These are phyloP conservation scores for Anableps anableps DNA, from an alignment of 2,797 vertebrate species.

Conservation along the genomic window DNA sequence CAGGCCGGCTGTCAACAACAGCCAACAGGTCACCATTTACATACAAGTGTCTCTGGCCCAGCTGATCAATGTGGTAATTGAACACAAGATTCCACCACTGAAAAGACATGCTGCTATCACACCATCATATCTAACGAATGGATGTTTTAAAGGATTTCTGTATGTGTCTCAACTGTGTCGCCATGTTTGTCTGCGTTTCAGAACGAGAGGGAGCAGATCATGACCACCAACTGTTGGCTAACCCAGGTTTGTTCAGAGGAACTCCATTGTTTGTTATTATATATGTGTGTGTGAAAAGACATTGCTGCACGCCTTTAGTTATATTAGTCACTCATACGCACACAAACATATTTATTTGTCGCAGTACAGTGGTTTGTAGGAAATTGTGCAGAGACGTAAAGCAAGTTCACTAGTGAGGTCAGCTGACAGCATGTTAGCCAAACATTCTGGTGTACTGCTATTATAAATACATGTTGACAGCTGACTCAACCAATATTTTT, in stretches of 20 bases:
- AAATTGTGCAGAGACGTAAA: conserved; percentile 26
- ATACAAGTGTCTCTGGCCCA: conserved; percentile 85
- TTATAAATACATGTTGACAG: conserved; percentile 18
- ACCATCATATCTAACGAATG: background rate
- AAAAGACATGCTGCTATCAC: background rate
- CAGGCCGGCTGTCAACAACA: conserved; percentile 84
- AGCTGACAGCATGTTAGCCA: conserved; percentile 2
- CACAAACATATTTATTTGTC: conserved; percentile 15
- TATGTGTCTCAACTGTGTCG: background rate
- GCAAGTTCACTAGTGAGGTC: conserved; percentile 13
- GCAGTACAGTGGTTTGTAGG: conserved; percentile 6
- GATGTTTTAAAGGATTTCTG: background rate
- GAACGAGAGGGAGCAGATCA: conserved; percentile 98
- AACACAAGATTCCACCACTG: conserved; percentile 19
- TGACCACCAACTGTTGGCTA: conserved; percentile 98
- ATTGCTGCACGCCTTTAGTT: background rate
- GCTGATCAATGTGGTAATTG: conserved; percentile 84
- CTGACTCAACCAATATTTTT: conserved; percentile 14
- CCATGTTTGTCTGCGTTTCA: conserved; percentile 72
- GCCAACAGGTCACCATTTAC: conserved; percentile 83
- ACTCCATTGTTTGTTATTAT: background rate
- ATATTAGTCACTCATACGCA: background rate
- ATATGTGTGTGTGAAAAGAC: background rate
- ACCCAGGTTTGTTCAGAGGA: conserved; percentile 85
- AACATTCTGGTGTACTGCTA: background rate